Percentiles rank a stretch among this genome's conserved stretches.
These are phyloP conservation scores for Buphagus erythrorhynchus DNA, from an alignment of 2,797 vertebrate species.

Conservation along the genomic window DNA sequence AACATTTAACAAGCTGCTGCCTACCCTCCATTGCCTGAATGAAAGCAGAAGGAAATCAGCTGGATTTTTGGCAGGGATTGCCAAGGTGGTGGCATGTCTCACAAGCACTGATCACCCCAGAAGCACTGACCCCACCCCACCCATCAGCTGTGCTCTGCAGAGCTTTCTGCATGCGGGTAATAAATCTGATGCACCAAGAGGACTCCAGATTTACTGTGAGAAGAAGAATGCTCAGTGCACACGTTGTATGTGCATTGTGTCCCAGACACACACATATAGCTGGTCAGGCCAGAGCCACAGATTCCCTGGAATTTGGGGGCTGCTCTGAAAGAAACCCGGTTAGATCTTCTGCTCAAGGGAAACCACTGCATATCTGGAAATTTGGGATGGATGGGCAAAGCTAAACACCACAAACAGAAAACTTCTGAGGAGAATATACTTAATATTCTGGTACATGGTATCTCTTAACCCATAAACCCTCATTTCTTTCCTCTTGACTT, in stretches of 20 bases:
- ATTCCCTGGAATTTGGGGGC: background rate
- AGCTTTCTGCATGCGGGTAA: background rate
- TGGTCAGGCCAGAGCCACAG: background rate
- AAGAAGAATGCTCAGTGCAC: background rate
- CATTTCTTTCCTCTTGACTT: background rate
- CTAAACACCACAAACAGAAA: background rate
- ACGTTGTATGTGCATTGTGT: accelerated
- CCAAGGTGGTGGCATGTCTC: background rate
- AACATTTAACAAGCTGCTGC: background rate
- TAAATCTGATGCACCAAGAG: background rate
- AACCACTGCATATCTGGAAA: background rate
- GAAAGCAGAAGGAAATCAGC: background rate
- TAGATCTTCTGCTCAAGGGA: background rate
- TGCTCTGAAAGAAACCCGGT: background rate
- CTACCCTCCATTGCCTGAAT: background rate
- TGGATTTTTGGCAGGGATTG: background rate
- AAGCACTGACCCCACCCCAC: background rate
- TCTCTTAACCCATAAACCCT: background rate
- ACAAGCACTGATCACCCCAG: background rate
- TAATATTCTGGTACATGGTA: background rate
- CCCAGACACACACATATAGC: background rate
- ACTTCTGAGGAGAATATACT: background rate
- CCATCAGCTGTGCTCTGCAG: background rate
- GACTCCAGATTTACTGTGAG: background rate
- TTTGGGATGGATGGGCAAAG: background rate